phyloP scores from a whole-genome alignment of 2,113 vertebrate genomes.

The Buteo buteo region DNA sequence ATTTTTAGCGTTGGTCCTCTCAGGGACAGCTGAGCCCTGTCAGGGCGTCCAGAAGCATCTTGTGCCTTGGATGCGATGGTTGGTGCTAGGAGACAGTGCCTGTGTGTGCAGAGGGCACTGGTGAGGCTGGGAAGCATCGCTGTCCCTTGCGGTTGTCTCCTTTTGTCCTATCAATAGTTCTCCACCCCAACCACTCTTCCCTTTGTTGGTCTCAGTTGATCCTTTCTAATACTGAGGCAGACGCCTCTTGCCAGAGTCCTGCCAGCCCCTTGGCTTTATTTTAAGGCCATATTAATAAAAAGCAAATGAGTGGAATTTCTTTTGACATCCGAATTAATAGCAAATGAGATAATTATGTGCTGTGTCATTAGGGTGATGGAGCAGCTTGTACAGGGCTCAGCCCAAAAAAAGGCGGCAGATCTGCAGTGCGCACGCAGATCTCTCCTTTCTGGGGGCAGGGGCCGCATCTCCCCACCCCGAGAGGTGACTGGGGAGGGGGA shows the following conservation, averaged over 20 bases:
- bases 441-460: background rate
- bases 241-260: background rate
- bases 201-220: background rate
- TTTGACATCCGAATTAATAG: constrained; percentile 50
- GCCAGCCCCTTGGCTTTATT: background rate
- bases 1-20: background rate
- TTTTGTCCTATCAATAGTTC: background rate
- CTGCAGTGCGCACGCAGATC: rapidly evolving
- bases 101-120: background rate
- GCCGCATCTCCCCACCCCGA: background rate
- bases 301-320: background rate
- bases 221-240: background rate
- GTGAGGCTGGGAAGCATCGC: background rate
- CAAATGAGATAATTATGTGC: background rate
- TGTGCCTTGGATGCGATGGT: rapidly evolving
- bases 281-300: constrained; percentile 59
- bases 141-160: background rate
- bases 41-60: background rate
- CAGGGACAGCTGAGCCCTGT: background rate
- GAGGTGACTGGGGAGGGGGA: background rate
- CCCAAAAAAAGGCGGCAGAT: background rate
- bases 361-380: constrained; percentile 1
- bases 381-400: background rate
- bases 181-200: background rate
- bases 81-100: background rate